Percentiles rank a stretch among this genome's conserved stretches.
Conservation (phyloP, 2,888 invertebrate species). For the Thymelicus sylvestris region DNA sequence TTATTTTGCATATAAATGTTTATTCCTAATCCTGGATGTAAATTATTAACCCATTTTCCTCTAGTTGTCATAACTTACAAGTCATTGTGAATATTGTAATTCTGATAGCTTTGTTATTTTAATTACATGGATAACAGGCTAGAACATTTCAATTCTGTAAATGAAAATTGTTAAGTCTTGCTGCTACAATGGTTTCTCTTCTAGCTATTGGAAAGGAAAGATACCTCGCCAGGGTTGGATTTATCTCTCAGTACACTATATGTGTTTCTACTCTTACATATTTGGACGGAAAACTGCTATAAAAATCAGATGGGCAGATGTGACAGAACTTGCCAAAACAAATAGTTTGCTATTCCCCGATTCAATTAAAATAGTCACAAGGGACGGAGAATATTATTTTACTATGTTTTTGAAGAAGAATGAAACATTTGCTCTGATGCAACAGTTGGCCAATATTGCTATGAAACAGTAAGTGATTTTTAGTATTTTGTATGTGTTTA, state of each 20-base stretch:
- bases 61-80: no score
- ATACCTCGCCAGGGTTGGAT: slow-evolving; percentile 98
- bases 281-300: slow-evolving; percentile 95
- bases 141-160: no score
- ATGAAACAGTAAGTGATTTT: slow-evolving; percentile 91
- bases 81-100: no score
- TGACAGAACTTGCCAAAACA: slow-evolving; percentile 91
- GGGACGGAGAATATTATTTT: slow-evolving; percentile 95
- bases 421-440: slow-evolving; percentile 96
- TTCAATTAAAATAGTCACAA: slow-evolving; percentile 93
- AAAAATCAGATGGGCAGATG: slow-evolving; percentile 95
- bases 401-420: slow-evolving; percentile 95
- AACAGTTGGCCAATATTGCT: slow-evolving; percentile 97
- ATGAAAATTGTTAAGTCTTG: no score
- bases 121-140: no score
- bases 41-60: no score
- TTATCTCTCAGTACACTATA: slow-evolving; percentile 97
- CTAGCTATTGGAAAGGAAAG: slow-evolving; percentile 96
- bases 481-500: neutral
- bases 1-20: no score
- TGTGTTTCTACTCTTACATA: slow-evolving; percentile 98
- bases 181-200: neutral
- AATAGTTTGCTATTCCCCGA: slow-evolving; percentile 93
- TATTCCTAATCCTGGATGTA: no score
- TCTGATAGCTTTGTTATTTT: no score